Evolutionary conservation across 2,888 invertebrate genomes (phyloP), one percentile per base, ranked within the genome.

Genomic region (Cephus pygmeus): DNA sequence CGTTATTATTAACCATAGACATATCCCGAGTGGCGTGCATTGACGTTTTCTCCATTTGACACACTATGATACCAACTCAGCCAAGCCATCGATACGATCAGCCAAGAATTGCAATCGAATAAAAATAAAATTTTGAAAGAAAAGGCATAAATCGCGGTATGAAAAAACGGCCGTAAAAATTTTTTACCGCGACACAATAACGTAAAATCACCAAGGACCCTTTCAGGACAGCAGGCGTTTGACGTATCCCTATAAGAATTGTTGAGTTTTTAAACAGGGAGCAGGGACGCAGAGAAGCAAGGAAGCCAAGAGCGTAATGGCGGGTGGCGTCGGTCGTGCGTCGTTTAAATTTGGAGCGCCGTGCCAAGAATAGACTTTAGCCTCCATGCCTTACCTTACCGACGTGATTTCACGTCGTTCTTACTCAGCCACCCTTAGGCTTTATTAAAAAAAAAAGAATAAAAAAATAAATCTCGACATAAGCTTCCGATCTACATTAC

Each of bases 281-380:
- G 23, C 23, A 56, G 76, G 75, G 71, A 71, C 75, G 75, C 76
- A 34, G 75, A 79, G 75, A 76, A 56, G 56, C 56, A 56, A 23
- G 56, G 56, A 56, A 56, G 56, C 56, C 23, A 56, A 56, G 23
- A 56, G 23, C 56, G 31, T 71, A 33, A 79, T 80, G 78, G 85
- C 86, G 87, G 87, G 84, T 88, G 85, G 87, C 81, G 87, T 87
- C 74, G 74, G 56, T 74, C 0, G 74, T 74, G 74, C 74, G 35
- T 74, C 85, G 87, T 87, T 86, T 88, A 88, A 88, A 86, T 88
- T 88, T 88, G 85, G 88, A 87, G 82, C 85, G 82, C 76, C 82
- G 80, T 79, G 81, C 79, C 87, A 78, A 84, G 85, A 88, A 88
- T 88, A 88, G 88, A 85, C 82, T 82, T 84, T 83, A 56, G 56